Evolutionary conservation across 2,888 invertebrate species (phyloP), one percentile per base, ranked within the genome.

Genomic region (Gortyna flavago): DNA sequence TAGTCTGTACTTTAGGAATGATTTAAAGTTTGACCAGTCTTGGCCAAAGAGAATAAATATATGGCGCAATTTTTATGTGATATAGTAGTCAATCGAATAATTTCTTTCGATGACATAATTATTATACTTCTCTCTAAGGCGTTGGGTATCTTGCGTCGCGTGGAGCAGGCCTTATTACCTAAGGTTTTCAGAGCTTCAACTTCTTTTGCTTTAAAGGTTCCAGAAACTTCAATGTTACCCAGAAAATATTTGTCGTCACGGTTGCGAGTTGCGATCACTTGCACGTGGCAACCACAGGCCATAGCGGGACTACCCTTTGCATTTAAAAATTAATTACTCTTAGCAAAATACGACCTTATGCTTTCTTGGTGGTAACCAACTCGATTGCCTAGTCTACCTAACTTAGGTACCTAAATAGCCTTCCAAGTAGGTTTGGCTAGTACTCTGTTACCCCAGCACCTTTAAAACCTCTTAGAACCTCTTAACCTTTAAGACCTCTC

Each of bases 281-380:
- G 80, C 74, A 80, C 80, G 66, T 79, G 66, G 51, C 66, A 35
- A n/a, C 29, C 44, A 61, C 51, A 5, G 29, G 16, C 16, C 32
- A n/a, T 48, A 44, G 41, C 73, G 25, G 13, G 18, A 54, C 59
- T 59, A 66, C 59, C 66, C 80, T 73, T 72, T 13, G 16, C 32
- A 51, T 73, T 66, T 1, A 41, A 73, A 41, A 73, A 35, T 65
- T 8, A 41, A 78, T 21, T 41, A 9, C n/a, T 21, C n/a, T 1
- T 18, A 41, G 11, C 21, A 3, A 35, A 74, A 59, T 13, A 18
- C 25, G 3, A 51, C 0, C n/a, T 18, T 41, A 41, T 5, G 38
- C 18, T 54, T 54, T 9, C 21, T 29, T 9, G 3, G 5, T 48
- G 5, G 3, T 67, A 18, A 38, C 25, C 16, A 69, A 18, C 25